Conservation (phyloP, 1,140 invertebrate species). For the Drosophila willistoni region DNA sequence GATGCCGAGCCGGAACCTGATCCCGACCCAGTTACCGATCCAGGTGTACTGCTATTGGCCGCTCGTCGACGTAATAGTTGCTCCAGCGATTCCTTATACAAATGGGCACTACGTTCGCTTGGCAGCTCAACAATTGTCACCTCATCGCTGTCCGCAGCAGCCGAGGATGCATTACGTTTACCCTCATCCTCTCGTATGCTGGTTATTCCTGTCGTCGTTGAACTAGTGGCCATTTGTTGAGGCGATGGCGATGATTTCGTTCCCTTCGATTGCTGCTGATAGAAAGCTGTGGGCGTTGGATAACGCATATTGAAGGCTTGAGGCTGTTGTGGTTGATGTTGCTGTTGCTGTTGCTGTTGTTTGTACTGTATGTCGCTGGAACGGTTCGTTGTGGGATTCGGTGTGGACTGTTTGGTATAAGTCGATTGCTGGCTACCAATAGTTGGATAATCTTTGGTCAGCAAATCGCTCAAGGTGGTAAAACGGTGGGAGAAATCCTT, state of each 20-base stretch:
- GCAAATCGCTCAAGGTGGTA: conserved; percentile 75
- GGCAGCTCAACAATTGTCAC: conserved; percentile 70
- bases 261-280: conserved; percentile 56
- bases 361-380: conserved; percentile 65
- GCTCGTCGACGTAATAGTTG: conserved; percentile 68
- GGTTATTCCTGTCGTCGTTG: conserved; percentile 30
- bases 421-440: conserved; percentile 31
- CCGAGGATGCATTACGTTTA: conserved; percentile 38
- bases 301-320: conserved; percentile 61
- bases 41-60: conserved; percentile 28
- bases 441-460: conserved; percentile 71
- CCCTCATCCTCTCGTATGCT: conserved; percentile 33
- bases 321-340: conserved; percentile 53
- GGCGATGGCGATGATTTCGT: conserved; percentile 69
- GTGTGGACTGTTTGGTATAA: conserved; percentile 38
- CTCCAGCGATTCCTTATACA: conserved; percentile 79
- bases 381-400: conserved; percentile 43
- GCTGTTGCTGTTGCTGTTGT: conserved; percentile 60
- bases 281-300: conserved; percentile 61
- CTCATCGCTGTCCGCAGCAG: conserved; percentile 54
- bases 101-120: conserved; percentile 60
- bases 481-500: conserved; percentile 81
- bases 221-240: conserved; percentile 70
- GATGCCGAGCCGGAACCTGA: neutral
- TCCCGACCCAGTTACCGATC: conserved; percentile 10